Base-by-base conservation (phyloP, 2,888 invertebrate species). In the Gisinianus flammeolus region DNA sequence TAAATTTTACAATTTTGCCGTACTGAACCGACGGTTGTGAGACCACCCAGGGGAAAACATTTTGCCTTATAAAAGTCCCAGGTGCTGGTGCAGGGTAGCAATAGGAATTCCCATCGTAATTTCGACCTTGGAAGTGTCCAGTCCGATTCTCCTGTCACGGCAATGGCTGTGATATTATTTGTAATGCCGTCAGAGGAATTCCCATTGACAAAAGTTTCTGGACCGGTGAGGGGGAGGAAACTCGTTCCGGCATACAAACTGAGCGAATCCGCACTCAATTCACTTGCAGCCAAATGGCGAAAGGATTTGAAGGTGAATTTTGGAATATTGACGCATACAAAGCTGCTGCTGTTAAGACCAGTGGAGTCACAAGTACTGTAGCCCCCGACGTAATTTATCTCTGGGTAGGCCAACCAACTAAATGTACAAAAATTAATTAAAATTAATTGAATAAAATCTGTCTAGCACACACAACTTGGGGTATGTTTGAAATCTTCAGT, bases 71-170 rank as follows among this genome's bases (percentile, higher is more conserved):
- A 12, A 56, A 56, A 6, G 19, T 4, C 56, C 56, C 56, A n/a
- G 56, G 56, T 19, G 56, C 19, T 56, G 56, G 56, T 4, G 22
- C 56, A n/a, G 19, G n/a, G 22, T 56, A 56, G 56, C 56, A 56
- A 12, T 56, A 56, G 56, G 56, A 56, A 56, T 56, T 56, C 56
- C 56, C 56, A 56, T 56, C 56, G 56, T n/a, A 56, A 56, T 56
- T 56, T 4, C 19, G 19, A 4, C 56, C 56, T 56, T 56, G n/a
- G 22, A 56, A 56, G 4, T 22, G 22, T 56, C 56, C 56, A 56
- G 4, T 19, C 19, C 19, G n/a, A n/a, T 3, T 19, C 22, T 12
- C 56, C 56, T n/a, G 56, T 56, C 22, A 22, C 56, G 4, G 56
- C 22, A 3, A 56, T 12, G 5, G 56, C 19, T 56, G 19, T 56